These are phyloP conservation scores for Gnathonemus longibarbis DNA, from an alignment of 2,113 vertebrate genomes.

Conservation along the genomic window DNA sequence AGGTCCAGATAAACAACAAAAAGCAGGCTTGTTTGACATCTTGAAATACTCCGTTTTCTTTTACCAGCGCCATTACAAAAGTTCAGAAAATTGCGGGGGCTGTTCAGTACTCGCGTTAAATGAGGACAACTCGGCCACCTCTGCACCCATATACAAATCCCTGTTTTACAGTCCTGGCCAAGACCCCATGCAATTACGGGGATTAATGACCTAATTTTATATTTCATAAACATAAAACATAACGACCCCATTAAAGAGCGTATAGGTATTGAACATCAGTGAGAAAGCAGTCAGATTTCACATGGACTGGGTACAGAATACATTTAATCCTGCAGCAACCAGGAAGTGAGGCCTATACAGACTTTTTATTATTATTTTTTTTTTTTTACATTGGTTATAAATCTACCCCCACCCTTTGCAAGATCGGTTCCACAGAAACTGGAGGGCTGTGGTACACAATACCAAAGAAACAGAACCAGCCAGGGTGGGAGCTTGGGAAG, in stretches of 20 bases:
- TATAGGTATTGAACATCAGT: background rate
- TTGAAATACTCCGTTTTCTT: background rate
- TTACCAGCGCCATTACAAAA: background rate
- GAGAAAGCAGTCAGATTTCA: background rate
- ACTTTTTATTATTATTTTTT: conserved; percentile 45
- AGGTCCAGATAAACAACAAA: background rate
- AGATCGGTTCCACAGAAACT: conserved; percentile 6
- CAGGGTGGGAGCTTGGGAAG: background rate
- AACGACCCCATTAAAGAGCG: background rate
- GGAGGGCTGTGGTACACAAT: conserved; percentile 11
- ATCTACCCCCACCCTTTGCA: conserved; percentile 30
- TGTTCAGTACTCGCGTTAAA: background rate
- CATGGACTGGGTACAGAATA: conserved; percentile 38
- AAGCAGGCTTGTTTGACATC: background rate
- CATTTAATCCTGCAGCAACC: conserved; percentile 49
- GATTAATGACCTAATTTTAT: conserved; percentile 4
- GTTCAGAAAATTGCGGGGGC: background rate
- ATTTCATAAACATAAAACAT: conserved; percentile 4
- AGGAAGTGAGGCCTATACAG: conserved; percentile 46
- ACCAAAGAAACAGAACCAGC: conserved; percentile 21
- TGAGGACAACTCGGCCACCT: background rate
- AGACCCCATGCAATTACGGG: background rate
- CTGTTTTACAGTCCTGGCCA: background rate
- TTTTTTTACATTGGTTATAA: conserved; percentile 41
- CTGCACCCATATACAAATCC: background rate